These are phyloP conservation scores for Climacteris rufus DNA, from an alignment of 2,113 vertebrate genomes.

Conservation along the genomic window DNA sequence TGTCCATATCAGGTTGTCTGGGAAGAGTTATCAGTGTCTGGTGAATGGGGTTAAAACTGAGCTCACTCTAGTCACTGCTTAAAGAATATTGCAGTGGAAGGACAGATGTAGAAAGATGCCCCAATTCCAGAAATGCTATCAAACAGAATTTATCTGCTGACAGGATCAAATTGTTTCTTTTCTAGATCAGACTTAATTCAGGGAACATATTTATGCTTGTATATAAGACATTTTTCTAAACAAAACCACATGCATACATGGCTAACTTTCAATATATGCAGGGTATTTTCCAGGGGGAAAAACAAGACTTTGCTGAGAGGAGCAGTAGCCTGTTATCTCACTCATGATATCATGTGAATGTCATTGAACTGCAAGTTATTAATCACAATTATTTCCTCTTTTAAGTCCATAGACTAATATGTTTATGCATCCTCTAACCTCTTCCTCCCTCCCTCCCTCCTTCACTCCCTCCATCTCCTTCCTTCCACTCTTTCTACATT, in stretches of 20 bases:
- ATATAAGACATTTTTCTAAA: not conserved
- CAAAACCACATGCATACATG: not conserved
- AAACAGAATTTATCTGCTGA: not conserved
- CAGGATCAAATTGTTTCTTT: not conserved
- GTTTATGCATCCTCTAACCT: not conserved
- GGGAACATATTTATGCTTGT: not conserved
- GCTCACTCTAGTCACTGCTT: not conserved
- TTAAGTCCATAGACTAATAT: not conserved
- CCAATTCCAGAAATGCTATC: not conserved
- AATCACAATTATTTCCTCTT: not conserved
- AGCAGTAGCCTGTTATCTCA: not conserved
- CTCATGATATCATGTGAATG: not conserved
- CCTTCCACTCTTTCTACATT: rapidly evolving
- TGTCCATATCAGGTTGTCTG: not conserved
- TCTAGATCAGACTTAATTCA: not conserved
- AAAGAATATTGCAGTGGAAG: not conserved
- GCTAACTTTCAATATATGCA: not conserved
- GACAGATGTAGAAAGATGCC: not conserved
- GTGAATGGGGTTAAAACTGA: not conserved
- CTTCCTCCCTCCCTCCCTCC: not conserved
- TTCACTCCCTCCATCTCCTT: not conserved
- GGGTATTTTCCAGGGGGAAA: not conserved
- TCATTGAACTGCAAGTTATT: not conserved
- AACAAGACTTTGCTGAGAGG: not conserved
- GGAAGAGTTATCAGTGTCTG: not conserved